These are phyloP conservation scores for Ennomos fuscantarius DNA, from an alignment of 2,888 invertebrate species.

Conservation along the genomic window DNA sequence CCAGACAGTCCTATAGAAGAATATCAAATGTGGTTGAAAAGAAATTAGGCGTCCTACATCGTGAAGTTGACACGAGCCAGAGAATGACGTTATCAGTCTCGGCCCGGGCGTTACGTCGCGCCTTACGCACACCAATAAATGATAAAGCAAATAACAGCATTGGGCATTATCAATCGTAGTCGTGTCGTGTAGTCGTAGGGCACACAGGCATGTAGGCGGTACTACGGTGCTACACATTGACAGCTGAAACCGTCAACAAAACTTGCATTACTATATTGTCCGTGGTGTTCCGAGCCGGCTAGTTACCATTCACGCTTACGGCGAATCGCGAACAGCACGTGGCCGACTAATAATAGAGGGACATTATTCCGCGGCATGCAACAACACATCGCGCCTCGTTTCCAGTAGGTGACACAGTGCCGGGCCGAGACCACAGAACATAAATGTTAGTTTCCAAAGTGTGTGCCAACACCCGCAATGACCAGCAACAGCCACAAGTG, in stretches of 20 bases:
- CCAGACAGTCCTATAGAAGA: neutral
- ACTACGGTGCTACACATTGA: slow-evolving; percentile 54
- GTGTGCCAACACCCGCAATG: slow-evolving; percentile 66
- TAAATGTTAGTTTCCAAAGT: slow-evolving; percentile 76
- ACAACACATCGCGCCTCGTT: slow-evolving; percentile 38
- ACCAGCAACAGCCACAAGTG: slow-evolving; percentile 71
- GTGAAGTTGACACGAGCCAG: slow-evolving; percentile 42
- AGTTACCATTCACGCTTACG: slow-evolving; percentile 68
- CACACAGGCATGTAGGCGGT: slow-evolving; percentile 59
- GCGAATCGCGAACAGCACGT: slow-evolving; percentile 76
- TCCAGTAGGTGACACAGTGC: slow-evolving; percentile 58
- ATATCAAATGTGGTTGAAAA: slow-evolving; percentile 1
- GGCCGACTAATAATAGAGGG: slow-evolving; percentile 73
- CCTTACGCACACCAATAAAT: slow-evolving; percentile 54
- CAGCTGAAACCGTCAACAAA: slow-evolving; percentile 77
- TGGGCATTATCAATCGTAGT: slow-evolving; percentile 57
- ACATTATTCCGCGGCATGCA: slow-evolving; percentile 47
- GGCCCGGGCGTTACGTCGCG: slow-evolving; percentile 32
- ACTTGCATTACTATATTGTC: slow-evolving; percentile 47
- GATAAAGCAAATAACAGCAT: slow-evolving; percentile 67
- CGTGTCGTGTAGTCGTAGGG: slow-evolving; percentile 33
- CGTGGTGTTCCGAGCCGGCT: slow-evolving; percentile 50
- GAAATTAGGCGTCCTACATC: slow-evolving; percentile 19
- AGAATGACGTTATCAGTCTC: slow-evolving; percentile 67
- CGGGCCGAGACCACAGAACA: slow-evolving; percentile 55